These are phyloP conservation scores for Ferdinandea cuprea DNA, from an alignment of 2,888 invertebrate genomes.

Conservation along the genomic window DNA sequence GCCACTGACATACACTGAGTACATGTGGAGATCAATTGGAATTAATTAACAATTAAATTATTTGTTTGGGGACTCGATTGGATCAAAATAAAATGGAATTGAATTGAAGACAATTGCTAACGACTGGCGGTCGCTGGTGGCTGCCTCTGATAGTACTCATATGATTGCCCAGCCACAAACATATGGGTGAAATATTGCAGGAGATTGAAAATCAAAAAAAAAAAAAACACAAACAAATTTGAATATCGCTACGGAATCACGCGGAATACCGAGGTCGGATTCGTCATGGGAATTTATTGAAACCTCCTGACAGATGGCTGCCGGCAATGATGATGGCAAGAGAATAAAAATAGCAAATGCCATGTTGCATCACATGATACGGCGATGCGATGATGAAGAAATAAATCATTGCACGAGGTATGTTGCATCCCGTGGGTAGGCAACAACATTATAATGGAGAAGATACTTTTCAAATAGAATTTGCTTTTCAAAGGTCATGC, in stretches of 20 bases:
- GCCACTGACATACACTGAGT: background rate
- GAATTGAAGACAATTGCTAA: slow-evolving; percentile 45
- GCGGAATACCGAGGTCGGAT: slow-evolving; percentile 18
- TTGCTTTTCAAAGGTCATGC: background rate
- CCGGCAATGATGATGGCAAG: background rate
- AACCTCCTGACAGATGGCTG: slow-evolving; percentile 31
- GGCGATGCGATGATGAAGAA: background rate
- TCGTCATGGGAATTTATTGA: slow-evolving; percentile 50
- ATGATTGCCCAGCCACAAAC: background rate
- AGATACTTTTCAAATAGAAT: background rate
- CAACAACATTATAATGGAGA: background rate
- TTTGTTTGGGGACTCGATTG: slow-evolving; percentile 59
- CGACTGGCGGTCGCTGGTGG: background rate
- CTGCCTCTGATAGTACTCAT: background rate
- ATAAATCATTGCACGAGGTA: slow-evolving; percentile 13
- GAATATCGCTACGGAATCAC: slow-evolving; percentile 25
- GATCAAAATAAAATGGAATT: slow-evolving; percentile 51
- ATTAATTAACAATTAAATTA: slow-evolving; percentile 48
- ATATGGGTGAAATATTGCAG: background rate
- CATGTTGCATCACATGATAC: slow-evolving; percentile 29
- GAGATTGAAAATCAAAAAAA: slow-evolving; percentile 17
- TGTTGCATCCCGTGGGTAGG: background rate
- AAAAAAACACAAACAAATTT: background rate
- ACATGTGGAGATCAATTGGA: slow-evolving; percentile 59
- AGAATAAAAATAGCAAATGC: slow-evolving; percentile 33